phyloP scores from a whole-genome alignment of 2,797 vertebrate genomes.

The Tiaroga cobitis region DNA sequence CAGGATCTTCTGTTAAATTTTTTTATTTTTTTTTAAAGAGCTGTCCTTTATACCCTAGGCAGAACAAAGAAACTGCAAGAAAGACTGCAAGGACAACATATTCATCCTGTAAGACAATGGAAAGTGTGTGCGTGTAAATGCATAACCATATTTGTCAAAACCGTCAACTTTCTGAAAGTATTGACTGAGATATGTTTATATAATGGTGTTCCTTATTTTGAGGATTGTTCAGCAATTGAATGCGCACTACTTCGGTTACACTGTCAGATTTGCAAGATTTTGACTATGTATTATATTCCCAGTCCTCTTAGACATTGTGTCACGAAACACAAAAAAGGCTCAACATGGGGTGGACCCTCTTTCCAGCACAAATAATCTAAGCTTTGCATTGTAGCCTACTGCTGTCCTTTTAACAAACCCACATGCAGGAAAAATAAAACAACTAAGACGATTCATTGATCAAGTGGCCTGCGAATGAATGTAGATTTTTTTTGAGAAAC shows the following conservation, averaged over 20 bases:
- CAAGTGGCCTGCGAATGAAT: neutral
- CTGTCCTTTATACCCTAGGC: neutral
- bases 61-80: constrained; percentile 4
- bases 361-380: constrained; percentile 12
- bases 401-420: neutral
- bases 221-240: neutral
- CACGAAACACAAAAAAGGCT: neutral
- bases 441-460: neutral
- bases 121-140: neutral
- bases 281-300: neutral
- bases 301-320: neutral
- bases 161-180: neutral
- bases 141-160: constrained; percentile 12
- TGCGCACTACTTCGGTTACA: neutral
- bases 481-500: neutral
- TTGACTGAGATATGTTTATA: neutral
- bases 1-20: neutral
- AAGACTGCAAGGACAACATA: constrained; percentile 1
- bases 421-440: neutral
- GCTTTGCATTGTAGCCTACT: neutral
- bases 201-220: neutral
- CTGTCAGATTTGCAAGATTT: neutral
- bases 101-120: neutral
- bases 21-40: neutral
- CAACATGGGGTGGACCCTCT: neutral